Conservation (phyloP, 37 sponge, comb jelly and placozoan genomes). For the Spongilla lacustris region DNA sequence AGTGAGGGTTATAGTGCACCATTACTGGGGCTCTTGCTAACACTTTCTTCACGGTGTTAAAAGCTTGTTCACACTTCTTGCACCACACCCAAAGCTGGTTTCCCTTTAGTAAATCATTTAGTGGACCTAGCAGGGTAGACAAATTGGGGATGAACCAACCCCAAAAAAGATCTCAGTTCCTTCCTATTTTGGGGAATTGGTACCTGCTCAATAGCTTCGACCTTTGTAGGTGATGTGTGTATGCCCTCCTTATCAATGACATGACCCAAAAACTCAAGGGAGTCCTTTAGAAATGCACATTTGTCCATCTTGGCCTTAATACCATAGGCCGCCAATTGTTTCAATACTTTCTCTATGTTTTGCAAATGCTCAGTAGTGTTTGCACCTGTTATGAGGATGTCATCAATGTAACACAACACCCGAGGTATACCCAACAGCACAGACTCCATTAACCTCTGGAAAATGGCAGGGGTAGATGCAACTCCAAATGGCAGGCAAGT, state of each 20-base stretch:
- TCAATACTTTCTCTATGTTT: constrained; percentile 29
- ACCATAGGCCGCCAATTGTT: not conserved
- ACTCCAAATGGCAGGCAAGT: constrained; percentile 37
- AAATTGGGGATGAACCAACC: constrained; percentile 40
- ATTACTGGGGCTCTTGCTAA: constrained; percentile 26
- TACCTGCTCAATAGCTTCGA: constrained; percentile 28
- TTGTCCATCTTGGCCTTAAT: constrained; percentile 1
- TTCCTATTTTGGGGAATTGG: constrained; percentile 34
- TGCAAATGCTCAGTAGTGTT: constrained; percentile 32
- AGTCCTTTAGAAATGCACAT: constrained; percentile 15
- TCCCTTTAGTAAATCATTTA: constrained; percentile 21
- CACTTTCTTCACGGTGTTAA: constrained; percentile 10
- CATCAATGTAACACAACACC: constrained; percentile 39
- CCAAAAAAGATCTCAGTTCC: constrained; percentile 45
- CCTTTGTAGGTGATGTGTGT: constrained; percentile 21
- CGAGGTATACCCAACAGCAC: constrained; percentile 13
- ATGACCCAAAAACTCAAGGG: constrained; percentile 46
- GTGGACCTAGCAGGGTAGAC: constrained; percentile 21
- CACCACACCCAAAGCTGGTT: constrained; percentile 33
- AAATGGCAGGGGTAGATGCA: constrained; percentile 28
- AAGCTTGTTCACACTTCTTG: constrained; percentile 3
- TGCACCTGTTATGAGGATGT: constrained; percentile 34
- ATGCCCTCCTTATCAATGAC: constrained; percentile 20
- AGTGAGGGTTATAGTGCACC: constrained; percentile 38
- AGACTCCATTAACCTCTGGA: constrained; percentile 25